Percentiles rank a stretch among this genome's conserved stretches.
Conservation (phyloP, 2,888 invertebrate genomes). For the Drosophila kanekoi region DNA sequence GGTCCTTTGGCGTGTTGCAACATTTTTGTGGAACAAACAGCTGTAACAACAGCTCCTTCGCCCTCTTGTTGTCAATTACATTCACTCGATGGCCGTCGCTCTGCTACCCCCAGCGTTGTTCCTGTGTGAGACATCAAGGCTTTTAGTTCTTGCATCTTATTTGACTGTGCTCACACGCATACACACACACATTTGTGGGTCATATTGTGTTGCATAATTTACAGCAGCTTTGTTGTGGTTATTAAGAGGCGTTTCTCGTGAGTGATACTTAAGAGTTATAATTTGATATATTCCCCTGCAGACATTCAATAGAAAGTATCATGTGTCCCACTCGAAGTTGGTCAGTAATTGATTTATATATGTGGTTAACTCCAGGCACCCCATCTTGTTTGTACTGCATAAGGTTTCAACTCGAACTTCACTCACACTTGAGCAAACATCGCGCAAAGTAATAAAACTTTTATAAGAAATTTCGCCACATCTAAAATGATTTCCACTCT, state of each 20-base stretch:
- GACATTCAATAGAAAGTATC: not conserved
- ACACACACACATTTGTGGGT: no score
- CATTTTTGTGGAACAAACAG: constrained; percentile 62
- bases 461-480: constrained; percentile 63
- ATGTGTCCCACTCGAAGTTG: not conserved
- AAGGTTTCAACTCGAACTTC: constrained; percentile 1
- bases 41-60: constrained; percentile 31
- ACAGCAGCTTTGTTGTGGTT: not conserved
- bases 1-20: constrained; percentile 49
- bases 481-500: constrained; percentile 51
- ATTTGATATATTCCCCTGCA: not conserved
- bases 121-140: constrained; percentile 27
- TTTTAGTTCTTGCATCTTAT: constrained; percentile 20
- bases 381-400: not conserved
- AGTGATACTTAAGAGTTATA: not conserved
- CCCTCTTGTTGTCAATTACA: constrained; percentile 45
- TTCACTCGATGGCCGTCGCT: constrained; percentile 40
- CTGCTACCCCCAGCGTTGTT: constrained; percentile 2
- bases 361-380: constrained; percentile 1
- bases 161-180: no score
- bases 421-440: constrained; percentile 2
- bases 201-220: not conserved
- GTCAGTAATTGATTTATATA: constrained; percentile 28
- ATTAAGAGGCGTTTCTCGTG: not conserved
- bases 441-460: constrained; percentile 58